phyloP scores from a whole-genome alignment of 2,797 vertebrate genomes.

The Luscinia megarhynchos region DNA sequence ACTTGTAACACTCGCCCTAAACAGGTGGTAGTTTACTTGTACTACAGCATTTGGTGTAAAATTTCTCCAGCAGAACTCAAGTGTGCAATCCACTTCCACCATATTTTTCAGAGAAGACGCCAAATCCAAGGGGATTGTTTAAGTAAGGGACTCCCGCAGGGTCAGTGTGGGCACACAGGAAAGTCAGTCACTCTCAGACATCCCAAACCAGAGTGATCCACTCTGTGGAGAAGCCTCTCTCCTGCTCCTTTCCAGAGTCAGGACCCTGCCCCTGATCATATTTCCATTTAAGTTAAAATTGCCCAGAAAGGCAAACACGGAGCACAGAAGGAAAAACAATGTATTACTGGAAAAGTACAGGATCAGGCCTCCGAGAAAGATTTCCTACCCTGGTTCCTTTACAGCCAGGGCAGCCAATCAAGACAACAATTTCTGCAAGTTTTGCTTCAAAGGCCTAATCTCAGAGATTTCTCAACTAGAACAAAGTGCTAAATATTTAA shows the following conservation, averaged over 20 bases:
- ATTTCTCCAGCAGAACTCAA: not conserved
- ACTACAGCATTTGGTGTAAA: not conserved
- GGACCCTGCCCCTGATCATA: rapidly evolving
- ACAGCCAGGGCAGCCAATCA: not conserved
- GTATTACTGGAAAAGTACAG: not conserved
- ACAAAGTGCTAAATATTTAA: constrained; percentile 62
- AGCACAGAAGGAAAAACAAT: rapidly evolving
- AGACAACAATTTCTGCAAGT: not conserved
- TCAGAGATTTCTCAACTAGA: constrained; percentile 53
- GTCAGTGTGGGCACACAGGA: rapidly evolving
- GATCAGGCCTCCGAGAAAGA: not conserved
- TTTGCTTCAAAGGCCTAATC: constrained; percentile 60
- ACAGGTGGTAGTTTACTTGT: not conserved
- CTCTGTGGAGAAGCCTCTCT: not conserved
- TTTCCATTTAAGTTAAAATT: not conserved
- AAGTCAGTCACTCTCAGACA: not conserved
- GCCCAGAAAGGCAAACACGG: not conserved
- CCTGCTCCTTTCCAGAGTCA: not conserved
- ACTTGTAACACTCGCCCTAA: not conserved
- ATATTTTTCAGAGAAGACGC: not conserved
- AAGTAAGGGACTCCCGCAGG: rapidly evolving
- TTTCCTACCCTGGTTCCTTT: not conserved
- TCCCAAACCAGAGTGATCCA: not conserved
- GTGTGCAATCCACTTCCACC: rapidly evolving
- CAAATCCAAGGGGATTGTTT: not conserved